Evolutionary conservation across 2,113 vertebrate genomes (phyloP), one percentile per base, ranked within the genome.

Genomic region (Strix uralensis): DNA sequence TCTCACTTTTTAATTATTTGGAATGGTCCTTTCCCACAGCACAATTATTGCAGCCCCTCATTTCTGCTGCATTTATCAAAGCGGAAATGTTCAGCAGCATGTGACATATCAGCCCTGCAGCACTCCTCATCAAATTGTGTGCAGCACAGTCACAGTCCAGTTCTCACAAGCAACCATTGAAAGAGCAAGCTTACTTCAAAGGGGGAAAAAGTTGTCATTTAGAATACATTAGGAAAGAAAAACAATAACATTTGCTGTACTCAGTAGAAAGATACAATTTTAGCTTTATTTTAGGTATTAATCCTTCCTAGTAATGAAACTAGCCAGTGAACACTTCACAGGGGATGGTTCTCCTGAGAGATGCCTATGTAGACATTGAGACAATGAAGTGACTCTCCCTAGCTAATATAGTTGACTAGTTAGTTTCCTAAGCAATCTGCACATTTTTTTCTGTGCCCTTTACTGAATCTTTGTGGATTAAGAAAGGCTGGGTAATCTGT

Each of bases 401-500:
- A 62, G 63, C 4, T 80, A 51, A 71, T 69, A 47, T 3, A 90
- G 2, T 62, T 66, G 27, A 84, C 49, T 84, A 36, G 49, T 62
- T 77, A 78, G 27, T 73, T 96, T 88, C 71, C 72, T 91, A 80
- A 93, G 69, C 42, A 94, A 74, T 71, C 82, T 81, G 58, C 38
- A 40, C 32, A 38, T 92, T 94, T 97, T 97, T 87, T 95, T 75
- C 92, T 88, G 51, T 92, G 87, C 70, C 81, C 66, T 80, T 90
- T 79, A 58, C 78, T 81, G 83, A 95, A 94, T 91, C 75, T 88
- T 94, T 93, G 92, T 91, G 77, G 94, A 92, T 91, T 81, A 96
- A 84, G 79, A 95, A 79, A 30, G 67, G 52, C 90, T 92, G 65
- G 69, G 92, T 98, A 91, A 97, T 96, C 94, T 94, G 92, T 82